A percentile compares a stretch with the other conserved stretches of the same genome.
These are phyloP conservation scores for Marasmarcha lunaedactyla DNA, from an alignment of 2,888 invertebrate species.

Conservation along the genomic window DNA sequence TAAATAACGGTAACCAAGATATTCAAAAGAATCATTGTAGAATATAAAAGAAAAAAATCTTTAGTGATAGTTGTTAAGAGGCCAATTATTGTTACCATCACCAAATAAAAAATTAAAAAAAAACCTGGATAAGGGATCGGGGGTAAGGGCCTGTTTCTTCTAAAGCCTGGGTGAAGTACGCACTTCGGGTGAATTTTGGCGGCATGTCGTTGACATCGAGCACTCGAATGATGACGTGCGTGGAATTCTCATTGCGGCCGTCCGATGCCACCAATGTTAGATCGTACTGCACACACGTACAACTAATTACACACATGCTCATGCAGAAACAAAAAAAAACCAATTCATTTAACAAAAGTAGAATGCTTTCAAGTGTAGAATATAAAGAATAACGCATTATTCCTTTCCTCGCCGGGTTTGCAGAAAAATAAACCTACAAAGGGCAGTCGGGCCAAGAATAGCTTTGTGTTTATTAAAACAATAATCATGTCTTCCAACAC, in stretches of 20 bases:
- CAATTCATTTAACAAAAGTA: constrained; percentile 2
- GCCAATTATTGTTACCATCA: too few relatives aligned
- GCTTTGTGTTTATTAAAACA: too few relatives aligned
- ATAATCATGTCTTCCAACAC: too few relatives aligned
- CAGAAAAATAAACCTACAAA: too few relatives aligned
- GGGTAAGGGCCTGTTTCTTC: constrained; percentile 85
- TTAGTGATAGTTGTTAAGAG: too few relatives aligned
- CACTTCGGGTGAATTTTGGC: constrained; percentile 80
- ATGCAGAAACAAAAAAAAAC: constrained; percentile 24
- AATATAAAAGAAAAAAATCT: too few relatives aligned
- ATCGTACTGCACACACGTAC: constrained; percentile 78
- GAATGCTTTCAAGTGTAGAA: background rate
- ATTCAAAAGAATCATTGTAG: too few relatives aligned
- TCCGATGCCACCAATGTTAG: constrained; percentile 90
- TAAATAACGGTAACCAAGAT: too few relatives aligned
- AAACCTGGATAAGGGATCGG: constrained; percentile 79
- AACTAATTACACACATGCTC: constrained; percentile 22
- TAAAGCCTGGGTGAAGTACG: constrained; percentile 78
- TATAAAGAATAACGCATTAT: too few relatives aligned
- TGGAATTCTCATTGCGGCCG: constrained; percentile 90
- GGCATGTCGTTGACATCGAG: constrained; percentile 92
- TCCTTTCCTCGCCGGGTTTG: too few relatives aligned
- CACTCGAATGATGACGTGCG: constrained; percentile 83
- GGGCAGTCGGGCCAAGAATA: too few relatives aligned
- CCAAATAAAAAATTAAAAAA: constrained; percentile 29